Evolutionary conservation across 2,888 invertebrate species (phyloP).

Genomic region (Eupithecia abbreviata): DNA sequence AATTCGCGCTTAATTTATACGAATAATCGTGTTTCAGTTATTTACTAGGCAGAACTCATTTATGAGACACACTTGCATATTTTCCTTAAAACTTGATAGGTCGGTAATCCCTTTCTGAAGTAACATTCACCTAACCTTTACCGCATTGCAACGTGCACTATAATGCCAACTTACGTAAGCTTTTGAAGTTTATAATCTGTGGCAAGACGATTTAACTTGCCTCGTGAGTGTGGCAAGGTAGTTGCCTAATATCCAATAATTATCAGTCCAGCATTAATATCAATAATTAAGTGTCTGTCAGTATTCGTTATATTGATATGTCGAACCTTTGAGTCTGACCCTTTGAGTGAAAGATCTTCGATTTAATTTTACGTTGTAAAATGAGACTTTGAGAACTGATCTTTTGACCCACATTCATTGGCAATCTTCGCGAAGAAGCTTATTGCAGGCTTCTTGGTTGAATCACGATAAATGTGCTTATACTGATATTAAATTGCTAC

Average conservation of each 20-base stretch:
- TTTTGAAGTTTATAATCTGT: slow-evolving; percentile 22
- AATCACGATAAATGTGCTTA: not conserved
- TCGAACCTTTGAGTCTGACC: not conserved
- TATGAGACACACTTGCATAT: not conserved
- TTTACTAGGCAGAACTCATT: not conserved
- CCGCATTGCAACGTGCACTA: slow-evolving; percentile 22
- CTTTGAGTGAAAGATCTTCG: not conserved
- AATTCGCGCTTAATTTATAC: too few relatives aligned
- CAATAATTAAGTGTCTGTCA: not conserved
- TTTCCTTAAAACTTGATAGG: not conserved
- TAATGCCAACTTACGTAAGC: slow-evolving; percentile 31
- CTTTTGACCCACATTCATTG: not conserved
- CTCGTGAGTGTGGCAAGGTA: slow-evolving; percentile 3
- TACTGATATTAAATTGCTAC: not conserved
- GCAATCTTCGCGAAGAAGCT: not conserved
- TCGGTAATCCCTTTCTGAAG: slow-evolving; percentile 10
- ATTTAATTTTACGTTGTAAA: not conserved
- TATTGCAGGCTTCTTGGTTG: not conserved
- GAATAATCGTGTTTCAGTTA: not conserved
- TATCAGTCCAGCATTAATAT: slow-evolving; percentile 17
- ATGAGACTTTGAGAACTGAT: not conserved
- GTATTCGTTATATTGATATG: not conserved
- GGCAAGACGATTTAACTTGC: slow-evolving; percentile 22
- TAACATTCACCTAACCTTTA: slow-evolving; percentile 39
- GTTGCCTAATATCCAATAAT: slow-evolving; percentile 24